Evolutionary conservation across 1,140 invertebrate species (phyloP).

Genomic region (Liolophura sinensis): DNA sequence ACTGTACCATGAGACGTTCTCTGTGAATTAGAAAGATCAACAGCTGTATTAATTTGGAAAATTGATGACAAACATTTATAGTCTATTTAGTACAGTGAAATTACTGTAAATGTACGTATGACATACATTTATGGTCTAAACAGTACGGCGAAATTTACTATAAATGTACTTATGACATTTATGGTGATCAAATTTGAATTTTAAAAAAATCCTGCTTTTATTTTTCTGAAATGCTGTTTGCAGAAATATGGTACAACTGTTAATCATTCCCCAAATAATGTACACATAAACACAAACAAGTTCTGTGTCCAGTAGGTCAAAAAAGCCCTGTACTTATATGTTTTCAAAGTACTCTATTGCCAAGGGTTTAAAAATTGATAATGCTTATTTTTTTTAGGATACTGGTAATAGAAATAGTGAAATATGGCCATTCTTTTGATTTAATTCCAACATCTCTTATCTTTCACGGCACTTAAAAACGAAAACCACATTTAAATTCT

Average conservation of each 20-base stretch:
- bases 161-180: not conserved
- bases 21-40: slow-evolving; percentile 23
- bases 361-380: not conserved
- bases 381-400: not conserved
- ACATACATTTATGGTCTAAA: not conserved
- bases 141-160: too few relatives aligned
- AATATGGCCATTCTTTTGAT: not conserved
- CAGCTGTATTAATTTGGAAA: not conserved
- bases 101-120: not conserved
- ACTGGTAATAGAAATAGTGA: not conserved
- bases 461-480: too few relatives aligned
- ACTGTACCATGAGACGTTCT: slow-evolving; percentile 33
- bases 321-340: not conserved
- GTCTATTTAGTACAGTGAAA: not conserved
- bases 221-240: not conserved
- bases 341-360: too few relatives aligned
- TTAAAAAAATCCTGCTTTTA: not conserved
- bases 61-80: not conserved
- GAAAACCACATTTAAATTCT: too few relatives aligned
- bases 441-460: too few relatives aligned
- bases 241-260: not conserved
- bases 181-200: not conserved
- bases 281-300: not conserved
- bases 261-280: not conserved
- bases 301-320: not conserved